Percentiles rank a stretch among this genome's conserved stretches.
Conservation (phyloP, 2,888 invertebrate genomes). For the Lathronympha strigana region DNA sequence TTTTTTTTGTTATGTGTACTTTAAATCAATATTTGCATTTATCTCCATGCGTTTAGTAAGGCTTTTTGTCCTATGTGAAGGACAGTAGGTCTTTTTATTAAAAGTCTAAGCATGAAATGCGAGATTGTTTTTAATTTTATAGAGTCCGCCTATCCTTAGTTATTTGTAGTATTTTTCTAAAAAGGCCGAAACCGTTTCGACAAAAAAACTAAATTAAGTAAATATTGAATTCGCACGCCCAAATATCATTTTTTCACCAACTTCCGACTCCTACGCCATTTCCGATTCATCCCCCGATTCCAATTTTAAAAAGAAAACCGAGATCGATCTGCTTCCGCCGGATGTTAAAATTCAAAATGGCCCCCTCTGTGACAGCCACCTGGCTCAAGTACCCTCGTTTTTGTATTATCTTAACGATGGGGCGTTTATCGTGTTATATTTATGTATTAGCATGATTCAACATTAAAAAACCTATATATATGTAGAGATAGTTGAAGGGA, state of each 20-base stretch:
- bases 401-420: constrained; percentile 23
- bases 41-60: too few species aligned
- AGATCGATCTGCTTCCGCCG: constrained; percentile 59
- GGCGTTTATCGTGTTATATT: constrained; percentile 14
- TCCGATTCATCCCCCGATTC: constrained; percentile 46
- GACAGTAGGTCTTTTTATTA: not conserved
- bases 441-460: not conserved
- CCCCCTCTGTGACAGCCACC: constrained; percentile 55
- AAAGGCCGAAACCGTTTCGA: too few species aligned
- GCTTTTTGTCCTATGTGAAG: not conserved
- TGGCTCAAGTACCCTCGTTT: constrained; percentile 51
- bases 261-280: constrained; percentile 48
- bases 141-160: too few species aligned
- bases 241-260: constrained; percentile 25
- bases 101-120: too few species aligned
- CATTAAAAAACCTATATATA: too few species aligned
- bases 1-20: too few species aligned
- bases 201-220: constrained; percentile 5
- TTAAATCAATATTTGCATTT: too few species aligned
- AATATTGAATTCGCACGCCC: constrained; percentile 29
- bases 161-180: too few species aligned
- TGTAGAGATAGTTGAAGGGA: too few species aligned
- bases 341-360: constrained; percentile 60
- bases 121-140: too few species aligned
- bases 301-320: constrained; percentile 43